A percentile compares a stretch with the other conserved stretches of the same genome.
These are phyloP conservation scores for Drosophila chauvacae DNA, from an alignment of 1,140 invertebrate species.

Conservation along the genomic window DNA sequence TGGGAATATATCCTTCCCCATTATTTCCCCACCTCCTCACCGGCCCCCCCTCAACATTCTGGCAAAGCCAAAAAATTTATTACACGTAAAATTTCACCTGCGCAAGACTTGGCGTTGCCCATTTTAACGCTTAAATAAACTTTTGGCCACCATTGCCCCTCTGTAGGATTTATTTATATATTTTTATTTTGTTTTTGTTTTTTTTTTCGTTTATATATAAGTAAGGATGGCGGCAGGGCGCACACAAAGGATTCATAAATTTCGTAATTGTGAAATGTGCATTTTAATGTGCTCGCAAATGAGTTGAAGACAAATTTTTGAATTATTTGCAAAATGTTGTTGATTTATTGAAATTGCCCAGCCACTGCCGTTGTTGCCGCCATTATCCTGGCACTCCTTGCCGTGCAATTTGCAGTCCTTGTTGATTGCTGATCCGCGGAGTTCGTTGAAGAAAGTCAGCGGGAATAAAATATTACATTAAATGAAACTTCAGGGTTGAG, in stretches of 20 bases:
- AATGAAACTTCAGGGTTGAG: not conserved
- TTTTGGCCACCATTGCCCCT: conserved; percentile 37
- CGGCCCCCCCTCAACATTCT: conserved; percentile 25
- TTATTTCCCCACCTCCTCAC: not conserved
- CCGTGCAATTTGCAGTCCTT: conserved; percentile 28
- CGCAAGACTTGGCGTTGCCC: conserved; percentile 33
- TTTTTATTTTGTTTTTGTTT: not conserved
- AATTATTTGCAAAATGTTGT: conserved; percentile 49
- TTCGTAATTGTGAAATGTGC: conserved; percentile 65
- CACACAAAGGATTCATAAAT: conserved; percentile 72
- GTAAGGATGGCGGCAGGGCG: conserved; percentile 13
- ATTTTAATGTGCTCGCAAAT: conserved; percentile 60
- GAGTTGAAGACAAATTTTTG: conserved; percentile 58
- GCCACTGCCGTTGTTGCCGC: conserved; percentile 2
- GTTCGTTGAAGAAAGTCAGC: not conserved
- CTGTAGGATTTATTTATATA: conserved; percentile 13
- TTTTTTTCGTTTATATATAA: conserved; percentile 37
- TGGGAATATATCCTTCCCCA: conserved; percentile 21
- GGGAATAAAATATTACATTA: not conserved
- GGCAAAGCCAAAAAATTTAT: conserved; percentile 72
- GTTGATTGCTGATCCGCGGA: conserved; percentile 63
- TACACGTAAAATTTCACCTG: conserved; percentile 71
- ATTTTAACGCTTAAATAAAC: conserved; percentile 70
- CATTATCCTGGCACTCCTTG: conserved; percentile 22
- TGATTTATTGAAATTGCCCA: conserved; percentile 62